A percentile compares a stretch with the other conserved stretches of the same genome.
These are phyloP conservation scores for Rhincodon typus DNA, from an alignment of 2,797 vertebrate species.

Conservation along the genomic window DNA sequence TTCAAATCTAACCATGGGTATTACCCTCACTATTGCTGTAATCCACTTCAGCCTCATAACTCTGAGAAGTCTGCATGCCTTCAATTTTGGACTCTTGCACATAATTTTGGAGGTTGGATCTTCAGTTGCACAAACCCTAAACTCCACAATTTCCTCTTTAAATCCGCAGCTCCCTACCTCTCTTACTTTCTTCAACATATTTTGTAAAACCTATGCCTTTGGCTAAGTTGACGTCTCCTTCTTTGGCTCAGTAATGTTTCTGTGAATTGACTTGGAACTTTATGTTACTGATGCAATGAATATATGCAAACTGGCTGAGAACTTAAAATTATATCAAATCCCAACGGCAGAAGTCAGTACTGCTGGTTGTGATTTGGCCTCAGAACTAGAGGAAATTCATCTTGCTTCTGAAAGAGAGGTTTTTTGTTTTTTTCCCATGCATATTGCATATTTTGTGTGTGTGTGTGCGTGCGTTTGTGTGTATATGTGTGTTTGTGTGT, in stretches of 20 bases:
- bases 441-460: too few relatives aligned
- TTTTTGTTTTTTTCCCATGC: too few relatives aligned
- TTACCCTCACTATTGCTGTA: not conserved
- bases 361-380: too few relatives aligned
- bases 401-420: too few relatives aligned
- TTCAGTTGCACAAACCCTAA: not conserved
- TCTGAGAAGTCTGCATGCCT: not conserved
- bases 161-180: not conserved
- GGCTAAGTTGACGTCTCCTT: not conserved
- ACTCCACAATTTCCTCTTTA: not conserved
- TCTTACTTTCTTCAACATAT: not conserved
- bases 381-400: too few relatives aligned
- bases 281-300: not conserved
- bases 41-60: not conserved
- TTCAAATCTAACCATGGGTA: too few relatives aligned
- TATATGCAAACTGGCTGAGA: not conserved
- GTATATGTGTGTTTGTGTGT: too few relatives aligned
- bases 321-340: not conserved
- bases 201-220: not conserved
- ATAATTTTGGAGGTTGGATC: too few relatives aligned
- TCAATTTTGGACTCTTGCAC: not conserved
- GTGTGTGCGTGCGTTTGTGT: too few relatives aligned
- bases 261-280: not conserved
- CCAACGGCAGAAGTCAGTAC: not conserved
- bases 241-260: not conserved